Base-by-base conservation (phyloP, 2,113 vertebrate genomes). In the Cyanoliseus patagonus region DNA sequence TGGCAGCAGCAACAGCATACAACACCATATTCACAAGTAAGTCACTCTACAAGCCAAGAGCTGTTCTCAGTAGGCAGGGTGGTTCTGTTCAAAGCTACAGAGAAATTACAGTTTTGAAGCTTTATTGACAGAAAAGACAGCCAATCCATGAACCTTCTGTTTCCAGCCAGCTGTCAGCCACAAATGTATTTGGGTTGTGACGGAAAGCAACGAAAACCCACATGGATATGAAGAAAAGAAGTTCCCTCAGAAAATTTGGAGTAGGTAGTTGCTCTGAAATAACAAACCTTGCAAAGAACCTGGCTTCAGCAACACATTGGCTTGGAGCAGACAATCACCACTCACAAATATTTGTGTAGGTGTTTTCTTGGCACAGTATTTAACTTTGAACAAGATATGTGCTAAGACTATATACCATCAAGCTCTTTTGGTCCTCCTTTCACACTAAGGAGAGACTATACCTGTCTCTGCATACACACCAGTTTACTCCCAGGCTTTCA, bases 301-400 rank as follows among this genome's bases (percentile, higher is more conserved):
- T 52, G 46, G 61, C 64, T 69, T 64, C 78, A 47, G 46, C 44
- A 70, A 83, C 25, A 14, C 46, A 53, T 55, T 15, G 23, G 23
- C 27, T 66, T 47, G 68, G 35, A 70, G 39, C 42, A 33, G 67
- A 30, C 17, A 81, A 17, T 63, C 74, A 25, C 23, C 44, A 17
- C 17, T 68, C 59, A 80, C 61, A 74, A 25, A 9, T 19, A 66
- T 62, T 81, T n/a, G 35, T 41, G 24, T 51, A 52, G 7, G n/a
- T 7, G 47, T 4, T 20, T 46, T 83, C 47, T 30, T 22, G 11
- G 42, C 39, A 66, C 9, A 8, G 44, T 35, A 24, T 59, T 10
- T 35, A 35, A 24, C 57, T 59, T 59, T 24, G 39, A 67, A 42
- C 7, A 23, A 19, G 33, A 24, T 5, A 47, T 0, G 0, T n/a